Base-by-base conservation (phyloP, 1,140 invertebrate species). In the Neodiprion pinetum region DNA sequence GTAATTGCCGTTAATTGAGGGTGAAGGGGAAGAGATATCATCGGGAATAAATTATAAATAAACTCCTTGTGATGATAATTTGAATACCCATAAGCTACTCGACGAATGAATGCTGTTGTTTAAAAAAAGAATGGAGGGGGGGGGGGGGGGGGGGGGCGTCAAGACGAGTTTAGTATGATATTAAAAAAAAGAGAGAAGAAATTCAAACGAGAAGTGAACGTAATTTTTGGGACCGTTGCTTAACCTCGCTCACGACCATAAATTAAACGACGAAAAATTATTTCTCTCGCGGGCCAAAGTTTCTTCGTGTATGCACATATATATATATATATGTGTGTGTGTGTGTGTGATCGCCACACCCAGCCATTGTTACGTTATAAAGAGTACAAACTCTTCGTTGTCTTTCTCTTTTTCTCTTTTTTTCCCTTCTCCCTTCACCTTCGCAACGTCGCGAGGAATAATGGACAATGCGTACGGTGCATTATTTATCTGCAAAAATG, bases 371-470 rank as follows among this genome's bases (percentile, higher is more conserved):
- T 72, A 73, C 77, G 28, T 40, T 40, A 40, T 40, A 40, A 48
- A 77, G 75, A 81, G 78, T 67, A 77, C 73, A 40, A 40, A 40
- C 28, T 40, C 28, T 40, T 40, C 28, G 28, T 40, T 40, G 2
- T 40, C 28, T 5, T 40, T 40, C 28, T 40, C 28, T 21, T 21
- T 21, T 21, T 21, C 17, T 21, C 17, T 21, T 21, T 21, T 21
- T 21, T 21, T 21, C 17, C 28, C 28, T 40, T 40, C 28, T 40
- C 28, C 28, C 28, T 40, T 40, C 28, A 40, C 28, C 28, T 40
- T 40, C 28, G 78, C 78, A 77, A 76, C 79, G 78, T 81, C 79
- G 78, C 73, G 76, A 73, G 75, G 78, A 71, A 80, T 80, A 80
- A 81, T 80, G 74, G 75, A 80, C 75, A 65, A 65, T 65, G 61